Evolutionary conservation across 1,140 invertebrate genomes (phyloP), one percentile per base, ranked within the genome.

Genomic region (Drosophila navojoa): DNA sequence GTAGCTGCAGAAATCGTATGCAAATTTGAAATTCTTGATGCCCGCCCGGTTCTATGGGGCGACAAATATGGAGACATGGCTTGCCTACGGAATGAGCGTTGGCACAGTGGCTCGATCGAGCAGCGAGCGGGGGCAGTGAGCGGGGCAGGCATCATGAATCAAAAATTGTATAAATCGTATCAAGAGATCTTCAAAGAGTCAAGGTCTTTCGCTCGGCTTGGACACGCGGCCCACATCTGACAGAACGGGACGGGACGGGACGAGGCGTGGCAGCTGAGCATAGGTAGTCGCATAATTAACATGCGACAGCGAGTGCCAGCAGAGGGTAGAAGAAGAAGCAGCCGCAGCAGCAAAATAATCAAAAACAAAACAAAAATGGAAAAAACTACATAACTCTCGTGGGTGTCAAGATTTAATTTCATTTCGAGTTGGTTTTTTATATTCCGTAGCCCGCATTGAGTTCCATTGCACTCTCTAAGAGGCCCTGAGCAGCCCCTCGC

Each of bases 81-180:
- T 73, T 81, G 82, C 82, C 82, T 86, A 86, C 82, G 45, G 70
- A 86, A 86, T 79, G 69, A 80, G 60, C 40, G 42, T 27, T 45
- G 15, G 15, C 19, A 5, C n/a, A 45, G 42, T 16, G 32, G 32
- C 9, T 32, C 15, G 42, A 19, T 5, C 6, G 15, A 16, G 42
- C 15, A 22, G 19, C 19, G 19, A 22, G 42, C 13, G n/a, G n/a
- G 11, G 11, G 38, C n/a, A 5, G 32, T 1, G n/a, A 7, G 10
- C 32, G 57, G 38, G 32, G 59, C 64, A 72, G 64, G 81, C 72
- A 75, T 79, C 76, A 87, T 87, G 82, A 87, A 89, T 89, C 84
- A 87, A 89, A 89, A 79, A 71, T 89, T 79, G 72, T 89, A 87
- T 87, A 79, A 84, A 89, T 89, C 79, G 84, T 79, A 87, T 87